These are phyloP conservation scores for Limnothrissa miodon DNA, from an alignment of 2,113 vertebrate species.

Conservation along the genomic window DNA sequence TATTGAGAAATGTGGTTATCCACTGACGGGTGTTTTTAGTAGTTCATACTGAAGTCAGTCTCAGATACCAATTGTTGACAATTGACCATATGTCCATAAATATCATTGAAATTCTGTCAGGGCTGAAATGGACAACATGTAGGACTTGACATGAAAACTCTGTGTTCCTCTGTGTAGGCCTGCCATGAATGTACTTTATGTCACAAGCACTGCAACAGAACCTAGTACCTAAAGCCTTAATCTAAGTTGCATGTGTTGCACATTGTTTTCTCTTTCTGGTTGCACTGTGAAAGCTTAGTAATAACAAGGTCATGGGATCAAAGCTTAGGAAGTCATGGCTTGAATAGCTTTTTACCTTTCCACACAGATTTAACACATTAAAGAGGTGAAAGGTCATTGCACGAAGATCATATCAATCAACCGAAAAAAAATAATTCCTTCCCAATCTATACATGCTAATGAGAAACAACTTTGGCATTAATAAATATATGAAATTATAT, in stretches of 20 bases:
- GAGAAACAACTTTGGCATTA: background rate
- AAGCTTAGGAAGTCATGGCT: background rate
- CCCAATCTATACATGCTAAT: background rate
- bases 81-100: background rate
- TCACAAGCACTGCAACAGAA: background rate
- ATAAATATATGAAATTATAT: background rate
- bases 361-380: background rate
- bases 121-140: too few species aligned
- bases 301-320: background rate
- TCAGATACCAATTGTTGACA: too few species aligned
- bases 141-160: too few species aligned
- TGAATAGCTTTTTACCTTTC: background rate
- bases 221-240: background rate
- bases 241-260: background rate
- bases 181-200: background rate
- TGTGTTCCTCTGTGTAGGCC: too few species aligned
- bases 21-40: background rate
- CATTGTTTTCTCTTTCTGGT: background rate
- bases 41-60: background rate
- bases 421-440: too few species aligned
- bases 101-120: background rate
- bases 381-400: background rate
- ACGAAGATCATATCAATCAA: too few species aligned
- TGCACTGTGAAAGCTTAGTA: background rate
- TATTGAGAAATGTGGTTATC: background rate